Evolutionary conservation across 2,113 vertebrate species (phyloP).

Genomic region (Rhipidura dahli): DNA sequence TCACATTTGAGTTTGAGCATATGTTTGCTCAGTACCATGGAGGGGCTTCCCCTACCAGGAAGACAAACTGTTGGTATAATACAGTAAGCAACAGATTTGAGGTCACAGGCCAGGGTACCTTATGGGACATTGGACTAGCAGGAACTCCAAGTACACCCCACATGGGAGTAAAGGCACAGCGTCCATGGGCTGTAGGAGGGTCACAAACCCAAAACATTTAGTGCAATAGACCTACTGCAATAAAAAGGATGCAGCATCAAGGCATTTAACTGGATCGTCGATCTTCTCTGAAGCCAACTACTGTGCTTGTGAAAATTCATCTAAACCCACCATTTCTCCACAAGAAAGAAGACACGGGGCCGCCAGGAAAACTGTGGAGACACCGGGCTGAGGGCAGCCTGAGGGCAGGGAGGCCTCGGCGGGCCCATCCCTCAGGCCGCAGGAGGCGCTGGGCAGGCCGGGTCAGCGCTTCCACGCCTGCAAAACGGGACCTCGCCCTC

Average conservation of each 20-base stretch:
- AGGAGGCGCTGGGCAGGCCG: accelerated
- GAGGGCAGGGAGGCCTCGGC: accelerated
- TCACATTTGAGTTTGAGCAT: background rate
- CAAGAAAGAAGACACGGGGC: accelerated
- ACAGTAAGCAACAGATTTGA: background rate
- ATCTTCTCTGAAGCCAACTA: background rate
- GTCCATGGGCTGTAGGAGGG: too few relatives aligned
- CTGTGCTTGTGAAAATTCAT: background rate
- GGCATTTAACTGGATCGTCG: background rate
- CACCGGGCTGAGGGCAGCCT: background rate
- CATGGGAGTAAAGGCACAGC: background rate
- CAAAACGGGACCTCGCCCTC: accelerated
- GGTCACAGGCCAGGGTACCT: background rate
- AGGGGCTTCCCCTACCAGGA: background rate
- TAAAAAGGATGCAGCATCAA: background rate
- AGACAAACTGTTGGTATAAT: background rate
- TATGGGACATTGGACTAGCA: too few relatives aligned
- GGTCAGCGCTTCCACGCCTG: accelerated
- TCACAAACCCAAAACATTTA: background rate
- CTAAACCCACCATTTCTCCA: background rate
- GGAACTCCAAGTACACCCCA: background rate
- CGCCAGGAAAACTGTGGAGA: accelerated
- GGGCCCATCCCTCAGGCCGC: background rate
- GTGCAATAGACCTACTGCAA: too few relatives aligned
- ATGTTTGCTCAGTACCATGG: background rate